Evolutionary conservation across 1,140 invertebrate genomes (phyloP), one percentile per base, ranked within the genome.

Genomic region (Phymorhynchus buccinoides): DNA sequence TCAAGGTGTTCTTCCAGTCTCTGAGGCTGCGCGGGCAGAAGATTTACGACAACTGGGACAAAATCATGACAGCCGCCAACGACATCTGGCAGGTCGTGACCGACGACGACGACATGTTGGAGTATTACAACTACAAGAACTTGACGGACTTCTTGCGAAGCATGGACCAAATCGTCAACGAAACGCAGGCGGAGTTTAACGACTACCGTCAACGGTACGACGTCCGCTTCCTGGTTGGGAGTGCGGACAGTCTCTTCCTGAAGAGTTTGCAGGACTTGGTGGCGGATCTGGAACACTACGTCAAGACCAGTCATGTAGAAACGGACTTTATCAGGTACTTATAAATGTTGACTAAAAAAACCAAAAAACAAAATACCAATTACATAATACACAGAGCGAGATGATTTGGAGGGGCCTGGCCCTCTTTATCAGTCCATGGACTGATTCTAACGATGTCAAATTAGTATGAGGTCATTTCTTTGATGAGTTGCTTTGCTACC

Each of bases 41-140:
- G 44, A 68, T 91, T 39, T 89, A 85, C 75, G 90, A 91, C 68
- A 84, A 84, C 35, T 90, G 89, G 89, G 86, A 77, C 22, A 37
- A 79, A 9, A 52, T 92, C 1, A 66, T 73, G 0, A n/a, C 44
- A 0, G 62, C 73, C 6, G 87, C 80, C 7, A 77, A 41, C 4
- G 48, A 73, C 32, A 90, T 91, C 35, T 92, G 91, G 91, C 39
- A 82, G 22, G 48, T 48, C 0, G 85, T 90, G 16, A 35, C 91
- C 4, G 75, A 88, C 7, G 90, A 92, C 75, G 84, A 87, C 22
- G 87, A 91, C 52, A 86, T 88, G 84, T 27, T 84, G 3, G 86
- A 89, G 6, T 92, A 92, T 83, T 91, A 91, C 82, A 32, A 83
- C 1, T 90, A 84, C 71, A 87, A 79, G 79, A 87, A 89, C 52